Evolutionary conservation across 1,140 invertebrate genomes (phyloP).

Genomic region (Drosophila kikkawai): DNA sequence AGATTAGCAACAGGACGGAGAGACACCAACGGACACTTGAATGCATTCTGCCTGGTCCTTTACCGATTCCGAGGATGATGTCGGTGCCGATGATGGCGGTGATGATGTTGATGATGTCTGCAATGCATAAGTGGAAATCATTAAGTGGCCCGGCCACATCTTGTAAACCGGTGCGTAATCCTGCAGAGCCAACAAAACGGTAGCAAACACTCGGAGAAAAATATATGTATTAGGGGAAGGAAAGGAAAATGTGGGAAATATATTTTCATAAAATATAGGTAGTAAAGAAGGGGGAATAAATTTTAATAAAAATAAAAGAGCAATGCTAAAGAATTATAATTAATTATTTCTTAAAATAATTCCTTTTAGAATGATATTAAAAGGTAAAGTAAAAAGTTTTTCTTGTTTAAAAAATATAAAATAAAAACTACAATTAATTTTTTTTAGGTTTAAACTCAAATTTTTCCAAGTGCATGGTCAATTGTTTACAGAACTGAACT

Average conservation of each 20-base stretch:
- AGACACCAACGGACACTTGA: slow-evolving; percentile 44
- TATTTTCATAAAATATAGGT: background rate
- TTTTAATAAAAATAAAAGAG: background rate
- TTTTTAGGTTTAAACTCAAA: background rate
- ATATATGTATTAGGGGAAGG: background rate
- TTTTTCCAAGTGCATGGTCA: slow-evolving; percentile 40
- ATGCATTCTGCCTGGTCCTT: slow-evolving; percentile 52
- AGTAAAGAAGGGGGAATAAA: background rate
- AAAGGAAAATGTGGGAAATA: background rate
- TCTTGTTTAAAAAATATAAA: background rate
- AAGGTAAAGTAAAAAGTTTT: too few relatives aligned
- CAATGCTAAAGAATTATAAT: too few relatives aligned
- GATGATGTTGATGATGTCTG: slow-evolving; percentile 62
- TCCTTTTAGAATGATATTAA: too few relatives aligned
- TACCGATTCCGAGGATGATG: slow-evolving; percentile 16
- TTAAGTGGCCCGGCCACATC: slow-evolving; percentile 72
- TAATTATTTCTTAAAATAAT: too few relatives aligned
- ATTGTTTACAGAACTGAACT: slow-evolving; percentile 63
- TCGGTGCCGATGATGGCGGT: slow-evolving; percentile 1
- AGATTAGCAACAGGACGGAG: slow-evolving; percentile 69
- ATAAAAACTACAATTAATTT: background rate
- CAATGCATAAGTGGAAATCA: slow-evolving; percentile 78
- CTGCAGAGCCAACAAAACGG: slow-evolving; percentile 28
- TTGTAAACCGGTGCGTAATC: slow-evolving; percentile 81
- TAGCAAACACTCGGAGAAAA: slow-evolving; percentile 6